Evolutionary conservation across 2,888 invertebrate genomes (phyloP).

Genomic region (Pterobdella sp.): DNA sequence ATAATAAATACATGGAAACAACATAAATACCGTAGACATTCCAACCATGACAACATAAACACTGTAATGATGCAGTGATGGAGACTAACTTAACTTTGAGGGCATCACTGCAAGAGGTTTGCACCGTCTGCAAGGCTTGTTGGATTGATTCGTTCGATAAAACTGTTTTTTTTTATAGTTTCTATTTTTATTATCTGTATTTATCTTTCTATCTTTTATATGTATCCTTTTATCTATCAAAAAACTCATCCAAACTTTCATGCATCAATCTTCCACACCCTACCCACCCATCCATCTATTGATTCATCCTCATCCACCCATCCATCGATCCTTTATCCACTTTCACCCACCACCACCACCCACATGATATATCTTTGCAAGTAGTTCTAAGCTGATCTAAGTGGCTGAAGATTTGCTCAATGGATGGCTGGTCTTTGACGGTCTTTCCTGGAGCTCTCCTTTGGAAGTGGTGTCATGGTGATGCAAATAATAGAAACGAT

Average conservation of each 20-base stretch:
- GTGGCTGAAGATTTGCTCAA: constrained; percentile 75
- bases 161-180: constrained; percentile 56
- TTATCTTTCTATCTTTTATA: too few species aligned
- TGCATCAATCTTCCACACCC: too few species aligned
- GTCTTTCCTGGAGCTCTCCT: constrained; percentile 10
- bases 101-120: constrained; percentile 76
- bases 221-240: too few species aligned
- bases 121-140: constrained; percentile 77
- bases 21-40: background rate
- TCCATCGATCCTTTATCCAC: too few species aligned
- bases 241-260: too few species aligned
- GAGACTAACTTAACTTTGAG: constrained; percentile 72
- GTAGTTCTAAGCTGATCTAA: constrained; percentile 72
- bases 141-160: constrained; percentile 85
- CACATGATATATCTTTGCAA: constrained; percentile 52
- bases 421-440: constrained; percentile 41
- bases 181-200: too few species aligned
- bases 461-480: background rate
- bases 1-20: too few species aligned
- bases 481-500: background rate
- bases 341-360: background rate
- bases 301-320: too few species aligned
- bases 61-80: too few species aligned
- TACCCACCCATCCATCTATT: too few species aligned
- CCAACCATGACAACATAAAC: background rate